Conservation (phyloP, 2,113 vertebrate genomes). For the Lycocorax pyrrhopterus region DNA sequence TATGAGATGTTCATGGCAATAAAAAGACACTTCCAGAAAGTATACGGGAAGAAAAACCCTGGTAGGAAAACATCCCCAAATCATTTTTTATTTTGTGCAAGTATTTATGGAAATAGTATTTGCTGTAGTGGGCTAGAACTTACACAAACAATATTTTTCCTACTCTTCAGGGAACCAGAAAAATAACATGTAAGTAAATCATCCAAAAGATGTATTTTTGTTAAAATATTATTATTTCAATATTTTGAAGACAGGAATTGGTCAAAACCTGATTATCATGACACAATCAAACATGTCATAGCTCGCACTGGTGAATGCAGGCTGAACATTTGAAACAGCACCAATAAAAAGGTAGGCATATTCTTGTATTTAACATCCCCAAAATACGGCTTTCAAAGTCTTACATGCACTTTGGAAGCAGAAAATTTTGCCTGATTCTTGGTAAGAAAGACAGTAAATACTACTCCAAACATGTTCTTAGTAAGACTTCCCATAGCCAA, state of each 20-base stretch:
- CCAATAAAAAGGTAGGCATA: background rate
- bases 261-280: conserved; percentile 8
- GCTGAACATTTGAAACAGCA: background rate
- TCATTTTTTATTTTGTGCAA: conserved; percentile 53
- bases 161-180: conserved; percentile 21
- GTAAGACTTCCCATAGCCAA: background rate
- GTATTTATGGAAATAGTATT: conserved; percentile 45
- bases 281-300: background rate
- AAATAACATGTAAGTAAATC: background rate
- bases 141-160: conserved; percentile 31
- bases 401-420: background rate
- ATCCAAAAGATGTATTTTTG: background rate
- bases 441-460: background rate
- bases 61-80: conserved; percentile 17
- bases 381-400: background rate
- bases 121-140: background rate
- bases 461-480: background rate
- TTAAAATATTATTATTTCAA: background rate
- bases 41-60: background rate
- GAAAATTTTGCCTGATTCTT: background rate
- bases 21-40: conserved; percentile 45
- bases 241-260: background rate
- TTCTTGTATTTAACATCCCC: background rate
- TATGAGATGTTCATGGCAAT: conserved; percentile 44
- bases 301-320: background rate